phyloP scores from a whole-genome alignment of 2,797 vertebrate genomes.

The Sebastes minor region DNA sequence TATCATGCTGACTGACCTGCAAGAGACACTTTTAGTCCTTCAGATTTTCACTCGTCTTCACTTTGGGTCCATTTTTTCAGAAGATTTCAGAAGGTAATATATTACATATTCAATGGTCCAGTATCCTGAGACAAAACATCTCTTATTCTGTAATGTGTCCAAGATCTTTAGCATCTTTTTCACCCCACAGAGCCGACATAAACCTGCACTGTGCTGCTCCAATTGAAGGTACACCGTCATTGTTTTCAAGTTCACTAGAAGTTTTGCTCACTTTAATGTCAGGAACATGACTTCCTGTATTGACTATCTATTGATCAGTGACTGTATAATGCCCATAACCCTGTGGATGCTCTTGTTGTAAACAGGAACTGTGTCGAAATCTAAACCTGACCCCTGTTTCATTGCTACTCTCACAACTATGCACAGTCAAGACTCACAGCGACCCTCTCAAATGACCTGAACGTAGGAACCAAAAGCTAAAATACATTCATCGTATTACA shows the following conservation, averaged over 20 bases:
- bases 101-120: constrained; percentile 22
- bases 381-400: constrained; percentile 14
- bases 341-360: constrained; percentile 42
- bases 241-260: constrained; percentile 6
- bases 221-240: background rate
- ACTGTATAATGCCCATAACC: constrained; percentile 52
- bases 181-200: background rate
- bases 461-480: constrained; percentile 44
- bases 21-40: constrained; percentile 13
- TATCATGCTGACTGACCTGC: background rate
- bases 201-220: constrained; percentile 1
- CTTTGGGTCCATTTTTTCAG: background rate
- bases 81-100: constrained; percentile 6
- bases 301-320: constrained; percentile 4
- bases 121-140: constrained; percentile 49
- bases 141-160: constrained; percentile 10
- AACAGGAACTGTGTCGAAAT: constrained; percentile 44
- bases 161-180: background rate
- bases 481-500: constrained; percentile 71
- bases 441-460: constrained; percentile 39
- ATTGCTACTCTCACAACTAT: constrained; percentile 33
- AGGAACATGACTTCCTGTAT: constrained; percentile 2
- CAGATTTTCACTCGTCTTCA: background rate
- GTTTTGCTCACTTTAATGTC: constrained; percentile 18
- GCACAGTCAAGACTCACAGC: constrained; percentile 41